phyloP scores from a whole-genome alignment of 2,113 vertebrate species.

The Sceloporus undulatus region DNA sequence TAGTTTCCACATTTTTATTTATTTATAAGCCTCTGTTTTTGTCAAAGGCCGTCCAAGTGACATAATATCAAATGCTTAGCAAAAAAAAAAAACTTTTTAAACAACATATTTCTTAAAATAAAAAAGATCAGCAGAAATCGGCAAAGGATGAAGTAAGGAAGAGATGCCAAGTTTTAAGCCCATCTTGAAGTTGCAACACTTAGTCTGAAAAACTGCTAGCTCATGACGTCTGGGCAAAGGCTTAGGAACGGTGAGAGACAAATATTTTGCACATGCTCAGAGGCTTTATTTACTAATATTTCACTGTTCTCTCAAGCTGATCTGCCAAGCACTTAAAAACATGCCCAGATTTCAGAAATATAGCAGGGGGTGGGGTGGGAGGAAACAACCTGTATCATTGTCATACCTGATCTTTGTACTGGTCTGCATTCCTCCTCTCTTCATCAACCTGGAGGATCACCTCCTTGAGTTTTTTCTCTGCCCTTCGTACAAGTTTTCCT shows the following conservation, averaged over 20 bases:
- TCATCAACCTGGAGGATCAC: slow-evolving; percentile 92
- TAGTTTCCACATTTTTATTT: too few relatives aligned
- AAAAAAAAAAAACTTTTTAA: too few relatives aligned
- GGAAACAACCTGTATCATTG: fast-evolving
- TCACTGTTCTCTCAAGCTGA: neutral
- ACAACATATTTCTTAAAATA: too few relatives aligned
- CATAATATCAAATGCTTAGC: too few relatives aligned
- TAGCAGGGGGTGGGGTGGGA: neutral
- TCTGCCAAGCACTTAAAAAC: neutral
- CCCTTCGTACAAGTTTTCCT: slow-evolving; percentile 88
- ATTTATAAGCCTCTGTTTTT: too few relatives aligned
- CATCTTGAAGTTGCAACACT: neutral
- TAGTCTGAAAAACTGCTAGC: neutral
- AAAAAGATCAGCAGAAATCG: too few relatives aligned
- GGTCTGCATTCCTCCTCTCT: slow-evolving; percentile 89
- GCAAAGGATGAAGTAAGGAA: too few relatives aligned
- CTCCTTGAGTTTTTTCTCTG: slow-evolving; percentile 92
- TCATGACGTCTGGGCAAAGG: neutral
- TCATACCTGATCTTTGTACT: slow-evolving; percentile 89
- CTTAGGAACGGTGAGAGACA: neutral
- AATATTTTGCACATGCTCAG: neutral
- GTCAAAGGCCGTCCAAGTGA: too few relatives aligned
- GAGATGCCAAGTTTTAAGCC: too few relatives aligned
- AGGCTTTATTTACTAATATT: neutral
- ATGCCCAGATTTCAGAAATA: neutral